These are phyloP conservation scores for Vireo griseus DNA, from an alignment of 2,797 vertebrate species.

Conservation along the genomic window DNA sequence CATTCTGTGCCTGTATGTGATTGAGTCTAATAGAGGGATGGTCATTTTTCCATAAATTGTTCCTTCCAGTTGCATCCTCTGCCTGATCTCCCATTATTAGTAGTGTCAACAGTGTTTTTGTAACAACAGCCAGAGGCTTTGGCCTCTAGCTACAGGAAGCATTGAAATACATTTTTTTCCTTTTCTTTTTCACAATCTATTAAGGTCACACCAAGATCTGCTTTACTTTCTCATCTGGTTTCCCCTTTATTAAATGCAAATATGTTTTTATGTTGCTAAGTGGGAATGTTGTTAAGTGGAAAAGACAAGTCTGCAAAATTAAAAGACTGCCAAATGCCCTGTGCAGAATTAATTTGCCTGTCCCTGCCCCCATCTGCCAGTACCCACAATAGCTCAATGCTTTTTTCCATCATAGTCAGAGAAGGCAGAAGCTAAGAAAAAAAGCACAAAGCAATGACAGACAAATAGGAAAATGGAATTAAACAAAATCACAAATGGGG, in stretches of 20 bases:
- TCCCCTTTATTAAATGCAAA: slow-evolving; percentile 10
- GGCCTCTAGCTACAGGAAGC: not conserved
- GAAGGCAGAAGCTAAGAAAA: not conserved
- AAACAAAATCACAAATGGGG: not conserved
- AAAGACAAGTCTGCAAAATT: slow-evolving; percentile 12
- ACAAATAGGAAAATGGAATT: slow-evolving; percentile 11
- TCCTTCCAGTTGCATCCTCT: not conserved
- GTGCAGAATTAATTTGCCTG: not conserved
- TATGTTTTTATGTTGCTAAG: not conserved
- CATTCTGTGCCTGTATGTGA: not conserved
- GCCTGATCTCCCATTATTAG: not conserved
- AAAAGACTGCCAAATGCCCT: not conserved
- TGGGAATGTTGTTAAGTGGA: slow-evolving; percentile 9
- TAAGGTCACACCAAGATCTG: not conserved
- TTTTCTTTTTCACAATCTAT: not conserved
- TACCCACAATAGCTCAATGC: not conserved
- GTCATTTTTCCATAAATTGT: not conserved
- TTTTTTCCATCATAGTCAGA: not conserved
- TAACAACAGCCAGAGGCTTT: not conserved
- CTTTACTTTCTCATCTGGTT: not conserved
- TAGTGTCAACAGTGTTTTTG: not conserved
- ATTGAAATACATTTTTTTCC: not conserved
- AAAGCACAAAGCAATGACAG: not conserved
- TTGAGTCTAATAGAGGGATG: not conserved
- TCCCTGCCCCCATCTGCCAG: not conserved